A percentile compares a stretch with the other conserved stretches of the same genome.
phyloP scores from a whole-genome alignment of 2,888 invertebrate genomes.

The Stenodema calcarata region DNA sequence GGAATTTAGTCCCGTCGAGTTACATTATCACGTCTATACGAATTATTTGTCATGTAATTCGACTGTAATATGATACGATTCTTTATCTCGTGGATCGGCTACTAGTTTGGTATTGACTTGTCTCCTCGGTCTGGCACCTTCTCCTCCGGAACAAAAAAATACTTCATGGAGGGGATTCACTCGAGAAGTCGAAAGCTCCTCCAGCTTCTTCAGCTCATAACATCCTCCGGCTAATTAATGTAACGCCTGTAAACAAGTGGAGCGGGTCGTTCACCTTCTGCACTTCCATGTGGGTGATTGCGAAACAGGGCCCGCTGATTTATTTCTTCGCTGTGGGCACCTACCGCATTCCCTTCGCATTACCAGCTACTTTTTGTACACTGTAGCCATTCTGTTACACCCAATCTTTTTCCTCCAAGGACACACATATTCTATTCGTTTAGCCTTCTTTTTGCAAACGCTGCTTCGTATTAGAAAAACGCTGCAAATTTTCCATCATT shows the following conservation, averaged over 20 bases:
- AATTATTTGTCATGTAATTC: too few relatives aligned
- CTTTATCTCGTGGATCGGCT: background rate
- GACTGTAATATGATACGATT: too few relatives aligned
- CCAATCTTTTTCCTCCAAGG: too few relatives aligned
- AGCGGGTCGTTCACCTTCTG: slow-evolving; percentile 13
- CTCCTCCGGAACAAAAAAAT: background rate
- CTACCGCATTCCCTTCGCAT: background rate
- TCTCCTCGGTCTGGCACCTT: background rate
- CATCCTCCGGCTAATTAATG: slow-evolving; percentile 1
- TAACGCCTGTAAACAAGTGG: slow-evolving; percentile 26
- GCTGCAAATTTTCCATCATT: too few relatives aligned
- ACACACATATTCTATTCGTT: too few relatives aligned
- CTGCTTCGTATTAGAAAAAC: too few relatives aligned
- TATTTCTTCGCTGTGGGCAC: background rate
- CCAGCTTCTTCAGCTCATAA: background rate
- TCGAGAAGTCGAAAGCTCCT: background rate
- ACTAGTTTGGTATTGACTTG: background rate
- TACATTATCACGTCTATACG: too few relatives aligned
- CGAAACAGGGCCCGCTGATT: background rate
- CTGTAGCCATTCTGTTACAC: too few relatives aligned
- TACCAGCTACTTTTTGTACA: too few relatives aligned
- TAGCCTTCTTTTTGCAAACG: too few relatives aligned
- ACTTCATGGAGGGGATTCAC: background rate
- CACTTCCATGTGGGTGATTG: background rate
- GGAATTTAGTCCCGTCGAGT: too few relatives aligned